phyloP scores from a whole-genome alignment of 1,140 invertebrate species.

The Brachystomella parvula region DNA sequence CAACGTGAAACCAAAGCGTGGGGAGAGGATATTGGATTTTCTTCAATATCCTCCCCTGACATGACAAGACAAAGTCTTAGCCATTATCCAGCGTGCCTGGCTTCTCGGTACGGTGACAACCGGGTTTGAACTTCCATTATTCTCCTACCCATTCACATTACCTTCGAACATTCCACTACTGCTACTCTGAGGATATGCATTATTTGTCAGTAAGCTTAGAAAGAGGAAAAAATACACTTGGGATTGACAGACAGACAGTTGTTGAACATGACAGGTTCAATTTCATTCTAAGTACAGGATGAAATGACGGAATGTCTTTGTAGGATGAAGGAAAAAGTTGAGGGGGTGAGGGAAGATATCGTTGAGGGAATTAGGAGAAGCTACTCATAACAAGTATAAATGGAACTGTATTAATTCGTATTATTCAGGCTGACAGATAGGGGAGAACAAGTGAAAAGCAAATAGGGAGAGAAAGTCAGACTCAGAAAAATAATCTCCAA shows the following conservation, averaged over 20 bases:
- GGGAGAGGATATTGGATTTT: conserved; percentile 7
- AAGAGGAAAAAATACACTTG: no score
- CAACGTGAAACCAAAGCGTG: neutral
- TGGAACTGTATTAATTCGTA: neutral
- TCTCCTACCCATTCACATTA: no score
- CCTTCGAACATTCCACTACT: no score
- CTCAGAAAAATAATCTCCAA: neutral
- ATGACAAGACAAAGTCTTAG: conserved; percentile 10
- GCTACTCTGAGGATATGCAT: no score
- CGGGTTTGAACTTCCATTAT: no score
- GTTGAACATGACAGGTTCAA: neutral
- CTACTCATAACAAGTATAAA: no score
- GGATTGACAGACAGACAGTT: no score
- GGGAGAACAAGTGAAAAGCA: neutral
- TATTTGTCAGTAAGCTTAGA: no score
- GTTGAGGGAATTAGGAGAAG: neutral
- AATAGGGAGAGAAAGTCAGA: neutral
- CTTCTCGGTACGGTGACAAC: no score
- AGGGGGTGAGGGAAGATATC: neutral
- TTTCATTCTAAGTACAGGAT: no score
- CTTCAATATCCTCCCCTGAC: conserved; percentile 3
- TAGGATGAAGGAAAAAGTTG: no score
- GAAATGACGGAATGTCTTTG: no score
- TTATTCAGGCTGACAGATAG: neutral
- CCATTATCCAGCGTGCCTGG: conserved; percentile 9